Percentiles rank a stretch among this genome's conserved stretches.
Conservation (phyloP, 1,140 invertebrate species). For the Hylaeus volcanicus region DNA sequence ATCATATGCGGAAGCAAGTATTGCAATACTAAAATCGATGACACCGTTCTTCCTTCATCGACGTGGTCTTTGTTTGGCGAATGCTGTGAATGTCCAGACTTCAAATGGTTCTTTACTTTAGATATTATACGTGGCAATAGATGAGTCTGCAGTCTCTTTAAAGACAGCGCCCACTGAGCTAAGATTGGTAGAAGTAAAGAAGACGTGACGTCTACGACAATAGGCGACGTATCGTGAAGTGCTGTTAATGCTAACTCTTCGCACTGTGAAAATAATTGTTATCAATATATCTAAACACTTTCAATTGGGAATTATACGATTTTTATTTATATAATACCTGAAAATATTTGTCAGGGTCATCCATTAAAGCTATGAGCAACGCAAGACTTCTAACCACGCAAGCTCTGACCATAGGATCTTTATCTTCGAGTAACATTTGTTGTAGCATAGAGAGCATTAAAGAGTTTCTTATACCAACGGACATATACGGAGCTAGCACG, state of each 20-base stretch:
- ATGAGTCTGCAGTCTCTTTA: conserved; percentile 80
- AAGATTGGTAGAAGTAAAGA: conserved; percentile 81
- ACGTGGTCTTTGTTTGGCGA: conserved; percentile 72
- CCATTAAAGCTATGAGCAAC: conserved; percentile 84
- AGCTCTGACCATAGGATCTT: conserved; percentile 84
- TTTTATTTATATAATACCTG: conserved; percentile 77
- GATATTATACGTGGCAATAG: conserved; percentile 73
- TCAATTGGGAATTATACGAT: neutral
- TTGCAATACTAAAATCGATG: conserved; percentile 76
- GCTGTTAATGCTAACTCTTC: conserved; percentile 82
- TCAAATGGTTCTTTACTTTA: conserved; percentile 74
- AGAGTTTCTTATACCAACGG: conserved; percentile 85
- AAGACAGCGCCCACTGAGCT: conserved; percentile 84
- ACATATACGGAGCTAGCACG: conserved; percentile 86
- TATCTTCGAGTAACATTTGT: conserved; percentile 88
- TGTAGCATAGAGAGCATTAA: conserved; percentile 88
- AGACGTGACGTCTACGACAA: conserved; percentile 79
- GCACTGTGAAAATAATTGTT: conserved; percentile 75
- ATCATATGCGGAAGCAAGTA: conserved; percentile 81
- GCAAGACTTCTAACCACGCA: conserved; percentile 85
- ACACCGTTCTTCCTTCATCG: conserved; percentile 69
- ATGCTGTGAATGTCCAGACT: conserved; percentile 63
- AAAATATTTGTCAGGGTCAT: conserved; percentile 86
- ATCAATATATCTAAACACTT: neutral
- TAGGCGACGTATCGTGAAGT: conserved; percentile 80